Evolutionary conservation across 2,113 vertebrate species (phyloP), one percentile per base, ranked within the genome.

Genomic region (Balaenoptera acutorostrata): DNA sequence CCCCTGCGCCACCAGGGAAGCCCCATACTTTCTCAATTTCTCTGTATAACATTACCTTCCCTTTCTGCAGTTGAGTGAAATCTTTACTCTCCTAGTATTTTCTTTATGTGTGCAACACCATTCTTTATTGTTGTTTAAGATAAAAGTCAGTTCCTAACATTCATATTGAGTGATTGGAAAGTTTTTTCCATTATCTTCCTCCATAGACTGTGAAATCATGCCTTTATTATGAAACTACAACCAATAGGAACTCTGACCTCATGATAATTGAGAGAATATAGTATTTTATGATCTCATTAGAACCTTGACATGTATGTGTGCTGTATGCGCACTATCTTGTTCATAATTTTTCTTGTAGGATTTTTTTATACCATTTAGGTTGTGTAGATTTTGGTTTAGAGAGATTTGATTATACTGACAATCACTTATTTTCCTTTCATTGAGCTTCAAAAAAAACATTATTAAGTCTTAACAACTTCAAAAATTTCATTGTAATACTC

Each of bases 241-340:
- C 64, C 85, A 63, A 4, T 7, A 83, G 69, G 68, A 95, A 95
- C 95, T 95, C 39, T 93, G 97, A 90, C 82, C 36, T 95, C 89
- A 74, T 55, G 59, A 71, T 63, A 78, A 63, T 29, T 88, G 96
- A 97, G 95, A 93, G 63, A 95, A 96, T 68, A 97, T 97, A 95
- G 95, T 64, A 78, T 80, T 96, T 96, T 98, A 86, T 98, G 98
- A 98, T 92, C 74, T 98, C 97, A 95, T 80, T 68, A 89, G 97
- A 97, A 97, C 33, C 25, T 95, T 95, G 90, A 64, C 20, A 44
- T 46, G 3, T 23, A 31, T 68, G 44, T 29, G 23, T 59, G 61
- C 74, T 49, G 9, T 33, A 39, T 61, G 57, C 6, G 17, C 13
- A 36, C 13, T 49, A 59, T 77, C 25, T 89, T 25, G 64, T 66